These are phyloP conservation scores for Sialis lutaria DNA, from an alignment of 2,888 invertebrate species.

Conservation along the genomic window DNA sequence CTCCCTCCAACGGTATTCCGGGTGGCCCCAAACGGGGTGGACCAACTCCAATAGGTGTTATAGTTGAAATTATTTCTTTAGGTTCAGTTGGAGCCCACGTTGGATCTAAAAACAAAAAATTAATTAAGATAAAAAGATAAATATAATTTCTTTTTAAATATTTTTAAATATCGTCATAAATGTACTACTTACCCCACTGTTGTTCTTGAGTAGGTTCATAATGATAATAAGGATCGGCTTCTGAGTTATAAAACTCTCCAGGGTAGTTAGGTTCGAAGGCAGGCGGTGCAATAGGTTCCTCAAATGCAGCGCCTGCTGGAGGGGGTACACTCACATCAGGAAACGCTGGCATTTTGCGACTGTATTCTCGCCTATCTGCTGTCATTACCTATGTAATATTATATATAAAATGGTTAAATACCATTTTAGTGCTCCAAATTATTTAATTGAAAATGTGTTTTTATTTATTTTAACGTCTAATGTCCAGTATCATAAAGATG, in stretches of 20 bases:
- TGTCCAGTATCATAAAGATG: too few relatives aligned
- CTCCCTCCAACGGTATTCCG: slow-evolving; percentile 11
- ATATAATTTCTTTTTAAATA: too few relatives aligned
- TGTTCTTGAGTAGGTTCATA: slow-evolving; percentile 59
- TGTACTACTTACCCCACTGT: slow-evolving; percentile 38
- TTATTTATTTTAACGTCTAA: too few relatives aligned
- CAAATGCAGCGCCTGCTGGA: slow-evolving; percentile 26
- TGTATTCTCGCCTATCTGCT: slow-evolving; percentile 75
- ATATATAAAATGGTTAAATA: background rate
- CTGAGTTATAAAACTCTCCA: slow-evolving; percentile 29
- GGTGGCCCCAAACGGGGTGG: slow-evolving; percentile 22
- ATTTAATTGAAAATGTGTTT: too few relatives aligned
- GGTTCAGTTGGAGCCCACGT: slow-evolving; percentile 49
- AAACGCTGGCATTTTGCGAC: slow-evolving; percentile 43
- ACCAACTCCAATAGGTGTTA: slow-evolving; percentile 6
- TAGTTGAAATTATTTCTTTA: slow-evolving; percentile 27
- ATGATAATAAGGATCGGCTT: slow-evolving; percentile 33
- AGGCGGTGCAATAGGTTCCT: slow-evolving; percentile 16
- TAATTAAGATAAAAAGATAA: slow-evolving; percentile 1
- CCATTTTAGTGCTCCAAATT: too few relatives aligned
- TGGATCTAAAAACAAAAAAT: slow-evolving; percentile 11
- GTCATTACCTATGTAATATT: slow-evolving; percentile 55
- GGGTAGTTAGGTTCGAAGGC: slow-evolving; percentile 9
- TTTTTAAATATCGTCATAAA: background rate
- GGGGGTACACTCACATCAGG: slow-evolving; percentile 45